These are phyloP conservation scores for Chelon labrosus DNA, from an alignment of 2,797 vertebrate genomes.

Conservation along the genomic window DNA sequence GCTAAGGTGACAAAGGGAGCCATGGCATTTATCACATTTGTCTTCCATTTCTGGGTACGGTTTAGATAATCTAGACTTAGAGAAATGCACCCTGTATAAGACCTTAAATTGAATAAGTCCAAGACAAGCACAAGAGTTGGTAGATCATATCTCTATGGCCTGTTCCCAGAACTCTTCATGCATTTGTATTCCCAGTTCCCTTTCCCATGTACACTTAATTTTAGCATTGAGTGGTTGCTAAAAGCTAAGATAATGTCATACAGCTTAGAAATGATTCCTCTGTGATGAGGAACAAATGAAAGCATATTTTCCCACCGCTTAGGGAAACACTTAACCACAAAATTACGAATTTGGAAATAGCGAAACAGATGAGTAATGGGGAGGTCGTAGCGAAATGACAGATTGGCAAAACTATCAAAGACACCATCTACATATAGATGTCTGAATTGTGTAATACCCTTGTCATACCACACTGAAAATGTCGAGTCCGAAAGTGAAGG, in stretches of 20 bases:
- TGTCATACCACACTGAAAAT: constrained; percentile 20
- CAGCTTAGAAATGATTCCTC: neutral
- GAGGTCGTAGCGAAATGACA: neutral
- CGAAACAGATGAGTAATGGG: constrained; percentile 8
- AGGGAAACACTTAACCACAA: neutral
- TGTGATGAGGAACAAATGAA: neutral
- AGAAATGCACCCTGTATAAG: neutral
- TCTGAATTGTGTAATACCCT: constrained; percentile 15
- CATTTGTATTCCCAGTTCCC: neutral
- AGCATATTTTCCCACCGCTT: constrained; percentile 10
- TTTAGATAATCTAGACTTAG: neutral
- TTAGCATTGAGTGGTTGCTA: neutral
- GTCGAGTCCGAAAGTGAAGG: neutral
- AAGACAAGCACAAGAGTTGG: constrained; percentile 2
- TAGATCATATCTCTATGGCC: neutral
- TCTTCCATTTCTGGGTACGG: neutral
- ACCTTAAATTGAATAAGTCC: constrained; percentile 19
- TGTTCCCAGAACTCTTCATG: neutral
- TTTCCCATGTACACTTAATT: neutral
- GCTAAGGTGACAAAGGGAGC: constrained; percentile 20
- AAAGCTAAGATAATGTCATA: neutral
- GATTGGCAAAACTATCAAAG: constrained; percentile 17
- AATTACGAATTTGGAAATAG: constrained; percentile 19
- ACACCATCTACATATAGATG: neutral
- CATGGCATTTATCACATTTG: neutral